A percentile compares a stretch with the other conserved stretches of the same genome.
Conservation (phyloP, 2,113 vertebrate genomes). For the Neolamprologus sp. region DNA sequence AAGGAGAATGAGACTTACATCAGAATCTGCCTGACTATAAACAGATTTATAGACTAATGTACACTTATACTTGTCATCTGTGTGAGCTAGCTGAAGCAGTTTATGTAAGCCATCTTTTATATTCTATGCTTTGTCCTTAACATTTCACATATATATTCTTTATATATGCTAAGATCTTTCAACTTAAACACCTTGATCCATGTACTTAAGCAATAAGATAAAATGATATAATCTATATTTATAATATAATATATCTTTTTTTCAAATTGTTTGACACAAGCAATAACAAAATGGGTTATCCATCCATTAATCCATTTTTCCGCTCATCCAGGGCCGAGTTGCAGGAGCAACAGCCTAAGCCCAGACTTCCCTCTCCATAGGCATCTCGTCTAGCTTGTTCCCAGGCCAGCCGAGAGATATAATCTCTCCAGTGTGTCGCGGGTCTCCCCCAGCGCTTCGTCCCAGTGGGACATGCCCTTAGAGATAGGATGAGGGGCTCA, state of each 20-base stretch:
- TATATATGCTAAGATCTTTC: background rate
- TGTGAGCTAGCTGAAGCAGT: background rate
- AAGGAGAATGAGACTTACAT: background rate
- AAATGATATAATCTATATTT: background rate
- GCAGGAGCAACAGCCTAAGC: background rate
- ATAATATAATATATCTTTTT: background rate
- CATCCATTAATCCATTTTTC: background rate
- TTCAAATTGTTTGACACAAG: background rate
- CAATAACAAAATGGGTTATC: background rate
- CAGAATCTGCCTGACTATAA: background rate
- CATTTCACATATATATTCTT: background rate
- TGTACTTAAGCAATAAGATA: background rate
- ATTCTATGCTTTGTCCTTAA: fast-evolving
- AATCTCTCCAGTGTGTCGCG: background rate
- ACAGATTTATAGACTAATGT: background rate
- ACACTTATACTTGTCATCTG: background rate
- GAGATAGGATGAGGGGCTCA: background rate
- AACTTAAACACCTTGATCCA: background rate
- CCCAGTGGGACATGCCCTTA: background rate
- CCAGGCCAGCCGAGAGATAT: background rate
- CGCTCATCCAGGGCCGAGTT: fast-evolving
- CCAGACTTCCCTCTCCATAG: background rate
- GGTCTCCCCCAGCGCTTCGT: background rate
- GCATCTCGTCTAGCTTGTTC: background rate
- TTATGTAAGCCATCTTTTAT: background rate